Evolutionary conservation across 2,797 vertebrate genomes (phyloP).

Genomic region (Ceryle rudis): DNA sequence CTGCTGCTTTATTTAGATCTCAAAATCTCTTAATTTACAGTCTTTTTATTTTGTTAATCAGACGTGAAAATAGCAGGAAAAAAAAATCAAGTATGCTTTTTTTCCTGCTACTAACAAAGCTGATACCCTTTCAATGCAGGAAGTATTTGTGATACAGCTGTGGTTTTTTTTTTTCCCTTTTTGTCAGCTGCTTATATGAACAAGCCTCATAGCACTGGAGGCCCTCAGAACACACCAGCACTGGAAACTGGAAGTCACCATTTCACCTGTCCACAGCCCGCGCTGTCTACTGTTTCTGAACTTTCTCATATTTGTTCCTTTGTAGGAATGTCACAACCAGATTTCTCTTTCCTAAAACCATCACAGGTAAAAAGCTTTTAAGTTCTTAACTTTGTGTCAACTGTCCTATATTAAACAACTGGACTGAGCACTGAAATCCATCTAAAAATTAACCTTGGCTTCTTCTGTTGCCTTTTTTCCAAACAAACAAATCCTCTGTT

Average conservation of each 20-base stretch:
- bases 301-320: conserved; percentile 87
- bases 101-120: not conserved
- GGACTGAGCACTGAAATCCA: not conserved
- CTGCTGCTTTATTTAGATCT: not conserved
- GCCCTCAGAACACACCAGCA: conserved; percentile 56
- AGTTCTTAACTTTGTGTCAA: not conserved
- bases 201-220: conserved; percentile 72
- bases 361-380: conserved; percentile 84
- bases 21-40: not conserved
- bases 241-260: conserved; percentile 73
- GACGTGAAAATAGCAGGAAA: not conserved
- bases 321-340: conserved; percentile 90
- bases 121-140: not conserved
- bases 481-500: not conserved
- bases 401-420: not conserved
- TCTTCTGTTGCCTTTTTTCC: not conserved
- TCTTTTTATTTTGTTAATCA: not conserved
- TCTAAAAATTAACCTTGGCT: not conserved
- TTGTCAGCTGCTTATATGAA: conserved; percentile 86
- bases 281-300: conserved; percentile 85
- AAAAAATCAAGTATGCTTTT: not conserved
- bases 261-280: conserved; percentile 60
- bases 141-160: not conserved
- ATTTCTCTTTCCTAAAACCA: conserved; percentile 89
- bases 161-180: not conserved